These are phyloP conservation scores for Clepsis dumicolana DNA, from an alignment of 2,888 invertebrate species.

Conservation along the genomic window DNA sequence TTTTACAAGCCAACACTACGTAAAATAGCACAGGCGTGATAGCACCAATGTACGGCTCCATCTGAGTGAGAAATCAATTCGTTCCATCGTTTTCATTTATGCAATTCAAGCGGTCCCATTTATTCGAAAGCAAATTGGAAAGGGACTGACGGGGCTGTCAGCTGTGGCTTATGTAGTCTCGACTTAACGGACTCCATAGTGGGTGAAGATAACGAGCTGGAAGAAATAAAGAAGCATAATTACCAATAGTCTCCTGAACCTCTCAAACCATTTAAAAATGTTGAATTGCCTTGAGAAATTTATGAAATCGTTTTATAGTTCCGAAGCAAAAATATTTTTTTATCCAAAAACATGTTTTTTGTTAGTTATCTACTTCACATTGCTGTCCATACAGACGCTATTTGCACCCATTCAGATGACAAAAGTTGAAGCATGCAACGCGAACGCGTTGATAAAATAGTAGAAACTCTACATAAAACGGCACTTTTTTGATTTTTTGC, in stretches of 20 bases:
- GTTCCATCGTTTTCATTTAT: slow-evolving; percentile 83
- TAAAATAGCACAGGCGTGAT: slow-evolving; percentile 46
- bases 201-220: slow-evolving; percentile 6
- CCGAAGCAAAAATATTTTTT: too few species aligned
- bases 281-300: not conserved
- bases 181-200: slow-evolving; percentile 48
- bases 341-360: too few species aligned
- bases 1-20: slow-evolving; percentile 42
- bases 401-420: slow-evolving; percentile 1
- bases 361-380: too few species aligned
- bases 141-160: slow-evolving; percentile 81
- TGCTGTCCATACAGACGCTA: not conserved
- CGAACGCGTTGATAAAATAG: slow-evolving; percentile 31
- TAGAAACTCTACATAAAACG: slow-evolving; percentile 37
- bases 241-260: not conserved
- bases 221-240: not conserved
- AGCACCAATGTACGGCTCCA: slow-evolving; percentile 62
- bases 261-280: not conserved
- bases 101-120: slow-evolving; percentile 80
- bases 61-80: slow-evolving; percentile 85
- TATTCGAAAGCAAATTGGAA: slow-evolving; percentile 83
- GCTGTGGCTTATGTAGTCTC: slow-evolving; percentile 80
- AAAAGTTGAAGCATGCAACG: slow-evolving; percentile 30
- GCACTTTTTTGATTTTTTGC: slow-evolving; percentile 49
- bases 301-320: too few species aligned